Base-by-base conservation (phyloP, 2,797 vertebrate genomes). In the Myotis findleyi region DNA sequence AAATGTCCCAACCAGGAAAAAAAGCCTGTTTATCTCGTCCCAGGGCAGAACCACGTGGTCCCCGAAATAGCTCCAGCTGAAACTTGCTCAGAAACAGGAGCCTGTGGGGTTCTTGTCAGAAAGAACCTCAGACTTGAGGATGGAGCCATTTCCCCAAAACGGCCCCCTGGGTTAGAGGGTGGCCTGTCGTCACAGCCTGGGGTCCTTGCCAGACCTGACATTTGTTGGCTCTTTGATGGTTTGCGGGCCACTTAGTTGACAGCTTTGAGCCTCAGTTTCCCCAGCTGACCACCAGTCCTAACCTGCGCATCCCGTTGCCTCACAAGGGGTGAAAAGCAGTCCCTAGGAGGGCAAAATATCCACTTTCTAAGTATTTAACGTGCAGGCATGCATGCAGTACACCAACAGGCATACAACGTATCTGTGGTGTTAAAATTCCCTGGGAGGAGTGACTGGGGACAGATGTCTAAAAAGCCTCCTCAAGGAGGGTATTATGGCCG, bases 351-450 rank as follows among this genome's bases (percentile, higher is more conserved):
- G 3, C 6, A 20, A 75, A 30, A 47, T 49, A 53, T 81, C 7
- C 13, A 55, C 47, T n/a, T 73, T 51, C 12, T 33, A 62, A 30
- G 27, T 10, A 30, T 44, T 10, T 7, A 25, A 27, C 51, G 59
- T 30, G 6, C 30, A 69, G 16, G 33, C 30, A 7, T 0, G 5
- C 16, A 23, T 2, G 23, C 14, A 47, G 53, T 33, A 33, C 5
- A 55, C 8, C 7, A 18, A 72, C 5, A 44, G 12, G 55, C 6
- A 13, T 0, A 5, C 0, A 16, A 8, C 2, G 0, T 12, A 7
- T 49, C 47, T 73, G 20, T 2, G 11, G 21, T 9, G 4, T 57
- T 66, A 66, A 38, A 76, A 38, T 57, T 44, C 14, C 11, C 7
- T 0, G 36, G 47, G 44, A 30, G 55, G 12, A 38, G 5, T 36